Conservation (phyloP, 2,113 vertebrate genomes). For the Oenanthe oenanthe region DNA sequence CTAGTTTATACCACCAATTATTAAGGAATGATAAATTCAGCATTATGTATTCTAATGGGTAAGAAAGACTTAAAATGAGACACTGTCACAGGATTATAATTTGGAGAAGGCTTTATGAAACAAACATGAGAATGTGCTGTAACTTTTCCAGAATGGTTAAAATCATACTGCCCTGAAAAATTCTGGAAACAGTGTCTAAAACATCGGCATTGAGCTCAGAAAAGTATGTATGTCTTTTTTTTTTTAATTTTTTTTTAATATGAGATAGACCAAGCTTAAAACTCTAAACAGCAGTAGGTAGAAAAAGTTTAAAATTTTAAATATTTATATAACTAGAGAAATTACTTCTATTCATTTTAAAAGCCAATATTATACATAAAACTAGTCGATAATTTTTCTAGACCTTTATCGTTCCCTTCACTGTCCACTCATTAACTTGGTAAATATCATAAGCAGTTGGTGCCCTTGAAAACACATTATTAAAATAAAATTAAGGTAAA, state of each 20-base stretch:
- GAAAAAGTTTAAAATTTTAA: conserved; percentile 74
- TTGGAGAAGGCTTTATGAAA: conserved; percentile 60
- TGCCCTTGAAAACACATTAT: conserved; percentile 42
- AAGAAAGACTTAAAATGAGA: conserved; percentile 64
- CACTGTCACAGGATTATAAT: conserved; percentile 49
- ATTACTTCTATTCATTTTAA: conserved; percentile 65
- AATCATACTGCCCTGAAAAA: conserved; percentile 69
- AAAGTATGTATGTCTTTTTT: neutral
- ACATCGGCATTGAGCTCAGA: conserved; percentile 31
- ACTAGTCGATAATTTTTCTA: conserved; percentile 37
- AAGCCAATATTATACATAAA: conserved; percentile 72
- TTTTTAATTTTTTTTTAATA: neutral
- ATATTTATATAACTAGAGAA: conserved; percentile 71
- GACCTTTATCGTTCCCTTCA: conserved; percentile 24
- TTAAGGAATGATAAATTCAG: conserved; percentile 64
- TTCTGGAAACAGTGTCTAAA: conserved; percentile 49
- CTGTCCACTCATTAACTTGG: conserved; percentile 19
- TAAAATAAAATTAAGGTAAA: conserved; percentile 53
- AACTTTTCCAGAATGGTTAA: conserved; percentile 64
- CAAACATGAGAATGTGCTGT: conserved; percentile 54
- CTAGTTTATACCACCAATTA: conserved; percentile 65
- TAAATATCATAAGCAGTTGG: conserved; percentile 47
- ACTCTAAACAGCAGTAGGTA: conserved; percentile 73
- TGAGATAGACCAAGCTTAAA: conserved; percentile 73
- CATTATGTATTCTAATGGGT: conserved; percentile 48